A percentile compares a stretch with the other conserved stretches of the same genome.
These are phyloP conservation scores for Adelognathus sp. DNA, from an alignment of 2,888 invertebrate species.

Conservation along the genomic window DNA sequence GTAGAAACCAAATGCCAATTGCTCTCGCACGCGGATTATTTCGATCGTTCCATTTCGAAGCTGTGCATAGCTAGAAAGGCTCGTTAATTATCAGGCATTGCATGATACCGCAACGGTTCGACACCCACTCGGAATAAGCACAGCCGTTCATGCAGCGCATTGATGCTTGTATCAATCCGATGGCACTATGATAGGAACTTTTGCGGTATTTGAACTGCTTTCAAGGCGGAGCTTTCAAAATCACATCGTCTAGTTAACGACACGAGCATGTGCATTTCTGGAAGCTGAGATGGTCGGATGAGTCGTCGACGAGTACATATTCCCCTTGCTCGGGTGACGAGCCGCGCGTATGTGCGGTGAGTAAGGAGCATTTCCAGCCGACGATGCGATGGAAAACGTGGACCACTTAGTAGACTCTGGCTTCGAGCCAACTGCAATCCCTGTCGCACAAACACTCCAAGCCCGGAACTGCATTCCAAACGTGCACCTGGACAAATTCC, in stretches of 20 bases:
- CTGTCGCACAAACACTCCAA: slow-evolving; percentile 67
- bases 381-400: slow-evolving; percentile 63
- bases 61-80: slow-evolving; percentile 14
- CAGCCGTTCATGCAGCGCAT: background rate
- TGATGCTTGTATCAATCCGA: background rate
- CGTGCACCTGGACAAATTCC: slow-evolving; percentile 71
- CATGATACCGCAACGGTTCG: slow-evolving; percentile 6
- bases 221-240: background rate
- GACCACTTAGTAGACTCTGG: slow-evolving; percentile 73
- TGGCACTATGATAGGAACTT: background rate
- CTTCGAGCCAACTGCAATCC: slow-evolving; percentile 73
- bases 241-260: no score
- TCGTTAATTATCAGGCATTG: slow-evolving; percentile 41
- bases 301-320: slow-evolving; percentile 15
- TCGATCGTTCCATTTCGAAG: slow-evolving; percentile 56
- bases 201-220: background rate
- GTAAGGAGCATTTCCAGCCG: background rate
- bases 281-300: no score
- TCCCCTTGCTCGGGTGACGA: slow-evolving; percentile 28
- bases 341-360: background rate
- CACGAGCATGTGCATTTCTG: no score
- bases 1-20: slow-evolving; percentile 49
- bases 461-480: slow-evolving; percentile 68
- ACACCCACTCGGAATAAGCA: background rate
- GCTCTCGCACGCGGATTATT: slow-evolving; percentile 50